Evolutionary conservation across 2,888 invertebrate genomes (phyloP).

Genomic region (Hydroisotoma schaefferi): DNA sequence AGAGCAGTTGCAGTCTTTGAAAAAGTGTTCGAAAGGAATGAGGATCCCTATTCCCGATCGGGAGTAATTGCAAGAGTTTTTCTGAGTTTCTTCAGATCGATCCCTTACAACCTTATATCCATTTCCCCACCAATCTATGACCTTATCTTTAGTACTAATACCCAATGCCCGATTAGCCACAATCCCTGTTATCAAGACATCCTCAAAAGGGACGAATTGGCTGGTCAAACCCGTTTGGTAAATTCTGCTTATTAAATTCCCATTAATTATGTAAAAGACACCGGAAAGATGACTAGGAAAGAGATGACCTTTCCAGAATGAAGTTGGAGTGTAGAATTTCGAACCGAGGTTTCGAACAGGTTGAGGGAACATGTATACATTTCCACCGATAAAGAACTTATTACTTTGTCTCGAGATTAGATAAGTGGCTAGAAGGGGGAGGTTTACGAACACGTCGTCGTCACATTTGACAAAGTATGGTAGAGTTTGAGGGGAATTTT

Average conservation of each 20-base stretch:
- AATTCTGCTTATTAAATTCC: neutral
- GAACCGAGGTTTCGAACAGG: neutral
- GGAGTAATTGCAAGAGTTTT: no score
- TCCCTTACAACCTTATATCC: no score
- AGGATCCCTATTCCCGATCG: no score
- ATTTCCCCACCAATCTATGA: no score
- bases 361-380: neutral
- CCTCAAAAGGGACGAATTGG: neutral
- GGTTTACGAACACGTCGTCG: constrained; percentile 1
- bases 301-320: neutral
- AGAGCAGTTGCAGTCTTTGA: no score
- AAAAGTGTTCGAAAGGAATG: no score
- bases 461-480: neutral
- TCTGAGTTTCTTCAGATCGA: no score
- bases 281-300: neutral
- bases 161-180: neutral
- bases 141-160: neutral
- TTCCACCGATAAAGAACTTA: neutral
- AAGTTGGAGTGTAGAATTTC: neutral
- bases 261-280: neutral
- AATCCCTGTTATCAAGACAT: constrained; percentile 1
- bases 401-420: neutral
- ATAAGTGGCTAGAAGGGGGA: neutral
- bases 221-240: neutral
- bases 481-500: neutral